Conservation (phyloP, 2,797 vertebrate species). For the Sebastes taczanowskii region DNA sequence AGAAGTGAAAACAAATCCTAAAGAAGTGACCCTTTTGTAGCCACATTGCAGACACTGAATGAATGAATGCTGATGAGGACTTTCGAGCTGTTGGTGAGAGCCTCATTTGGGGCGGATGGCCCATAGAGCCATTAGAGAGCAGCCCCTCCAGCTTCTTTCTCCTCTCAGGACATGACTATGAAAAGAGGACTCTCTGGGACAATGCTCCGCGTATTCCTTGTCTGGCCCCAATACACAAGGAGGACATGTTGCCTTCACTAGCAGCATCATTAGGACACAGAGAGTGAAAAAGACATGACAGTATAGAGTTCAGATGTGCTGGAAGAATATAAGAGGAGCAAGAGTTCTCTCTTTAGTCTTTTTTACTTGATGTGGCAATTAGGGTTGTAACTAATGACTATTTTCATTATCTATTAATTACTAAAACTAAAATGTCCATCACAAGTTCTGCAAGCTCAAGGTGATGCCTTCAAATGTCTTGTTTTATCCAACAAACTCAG, state of each 20-base stretch:
- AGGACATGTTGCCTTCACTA: not conserved
- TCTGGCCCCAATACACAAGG: conserved; percentile 86
- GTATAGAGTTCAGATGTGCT: no score
- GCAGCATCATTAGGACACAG: not conserved
- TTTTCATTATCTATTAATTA: not conserved
- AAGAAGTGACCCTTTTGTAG: not conserved
- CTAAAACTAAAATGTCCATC: not conserved
- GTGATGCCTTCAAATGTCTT: not conserved
- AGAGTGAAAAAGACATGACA: not conserved
- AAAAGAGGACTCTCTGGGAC: conserved; percentile 65
- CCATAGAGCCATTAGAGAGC: conserved; percentile 49
- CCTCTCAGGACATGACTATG: conserved; percentile 76
- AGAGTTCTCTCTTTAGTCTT: no score
- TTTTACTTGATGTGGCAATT: no score
- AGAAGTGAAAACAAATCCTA: not conserved
- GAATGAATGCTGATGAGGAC: conserved; percentile 24
- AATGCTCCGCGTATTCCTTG: conserved; percentile 76
- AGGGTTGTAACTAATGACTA: no score
- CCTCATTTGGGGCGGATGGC: conserved; percentile 58
- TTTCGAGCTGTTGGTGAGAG: conserved; percentile 49
- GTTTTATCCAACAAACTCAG: not conserved
- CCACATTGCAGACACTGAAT: conserved; percentile 20
- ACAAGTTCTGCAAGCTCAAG: no score
- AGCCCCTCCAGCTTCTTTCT: conserved; percentile 41
- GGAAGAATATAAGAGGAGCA: no score